Conservation (phyloP, 2,797 vertebrate genomes). For the Crax fasciolata region DNA sequence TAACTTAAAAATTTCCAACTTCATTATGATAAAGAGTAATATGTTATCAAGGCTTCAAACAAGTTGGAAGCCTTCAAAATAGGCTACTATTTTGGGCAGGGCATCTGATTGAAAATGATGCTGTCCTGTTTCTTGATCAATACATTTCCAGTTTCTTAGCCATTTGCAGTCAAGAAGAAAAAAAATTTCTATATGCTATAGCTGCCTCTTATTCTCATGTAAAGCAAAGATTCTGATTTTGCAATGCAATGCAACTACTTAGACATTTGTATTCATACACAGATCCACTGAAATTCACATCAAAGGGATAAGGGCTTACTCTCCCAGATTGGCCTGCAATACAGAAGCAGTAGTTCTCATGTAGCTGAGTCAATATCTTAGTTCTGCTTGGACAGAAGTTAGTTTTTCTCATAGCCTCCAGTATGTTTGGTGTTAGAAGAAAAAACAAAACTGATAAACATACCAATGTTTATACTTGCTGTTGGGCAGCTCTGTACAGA, state of each 20-base stretch:
- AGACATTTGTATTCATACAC: neutral
- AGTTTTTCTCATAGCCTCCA: no score
- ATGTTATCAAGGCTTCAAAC: neutral
- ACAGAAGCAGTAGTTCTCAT: neutral
- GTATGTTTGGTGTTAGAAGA: no score
- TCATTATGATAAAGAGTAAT: neutral
- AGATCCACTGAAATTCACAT: neutral
- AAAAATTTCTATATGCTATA: neutral
- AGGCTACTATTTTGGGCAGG: neutral
- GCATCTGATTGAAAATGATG: neutral
- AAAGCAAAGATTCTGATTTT: conserved; percentile 2
- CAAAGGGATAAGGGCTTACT: neutral
- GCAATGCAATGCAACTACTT: neutral
- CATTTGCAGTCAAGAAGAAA: neutral
- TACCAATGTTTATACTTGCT: no score
- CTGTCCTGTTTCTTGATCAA: neutral
- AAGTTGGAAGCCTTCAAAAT: neutral
- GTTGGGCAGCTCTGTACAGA: no score
- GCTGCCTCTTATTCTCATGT: neutral
- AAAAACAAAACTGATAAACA: no score
- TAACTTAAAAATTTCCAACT: neutral
- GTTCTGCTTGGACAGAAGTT: neutral
- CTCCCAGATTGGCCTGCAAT: neutral
- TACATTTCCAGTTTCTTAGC: neutral
- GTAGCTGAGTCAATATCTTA: neutral